Evolutionary conservation across 2,797 vertebrate species (phyloP), one percentile per base, ranked within the genome.

Genomic region (Valencia hispanica): DNA sequence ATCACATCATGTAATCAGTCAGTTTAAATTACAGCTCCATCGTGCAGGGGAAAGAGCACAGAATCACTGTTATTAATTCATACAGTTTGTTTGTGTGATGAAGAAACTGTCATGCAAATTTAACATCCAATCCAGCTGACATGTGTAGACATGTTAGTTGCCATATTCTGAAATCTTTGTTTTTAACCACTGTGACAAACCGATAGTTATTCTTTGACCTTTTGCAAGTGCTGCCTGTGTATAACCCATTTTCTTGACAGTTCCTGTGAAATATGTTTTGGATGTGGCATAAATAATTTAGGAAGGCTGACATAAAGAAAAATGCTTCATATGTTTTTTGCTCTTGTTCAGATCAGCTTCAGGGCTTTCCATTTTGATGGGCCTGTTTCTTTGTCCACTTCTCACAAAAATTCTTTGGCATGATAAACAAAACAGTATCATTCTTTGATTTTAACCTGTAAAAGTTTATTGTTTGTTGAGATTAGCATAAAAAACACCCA

Each of bases 1-100:
- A 80, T 84, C 70, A 72, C 43, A 70, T 82, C 80, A 79, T 86
- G 78, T 86, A 87, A 88, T 86, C 85, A 84, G 48, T 76, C 76
- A 75, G 83, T 68, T 68, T 57, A 87, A 79, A 87, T 88, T 73
- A 83, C 55, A 82, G 79, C 17, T 84, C 50, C 73, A 79, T 51
- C 79, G 73, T 57, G 48, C 48, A 72, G 78, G 74, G 66, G 70
- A 68, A 57, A 69, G 34, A 70, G 68, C 63, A 51, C 61, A 70
- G 39, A 80, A 85, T 79, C 63, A 76, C 63, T 87, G 81, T 89
- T 86, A 88, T 89, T 83, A 84, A 70, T 73, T 68, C 57, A 68
- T 79, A 76, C 72, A 72, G 30, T 73, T 74, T 65, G 70, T 87
- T 84, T 82, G 53, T n/a, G 18, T 72, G 75, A 79, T 78, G 74